phyloP scores from a whole-genome alignment of 2,797 vertebrate genomes.

The Lutjanus campechanus region DNA sequence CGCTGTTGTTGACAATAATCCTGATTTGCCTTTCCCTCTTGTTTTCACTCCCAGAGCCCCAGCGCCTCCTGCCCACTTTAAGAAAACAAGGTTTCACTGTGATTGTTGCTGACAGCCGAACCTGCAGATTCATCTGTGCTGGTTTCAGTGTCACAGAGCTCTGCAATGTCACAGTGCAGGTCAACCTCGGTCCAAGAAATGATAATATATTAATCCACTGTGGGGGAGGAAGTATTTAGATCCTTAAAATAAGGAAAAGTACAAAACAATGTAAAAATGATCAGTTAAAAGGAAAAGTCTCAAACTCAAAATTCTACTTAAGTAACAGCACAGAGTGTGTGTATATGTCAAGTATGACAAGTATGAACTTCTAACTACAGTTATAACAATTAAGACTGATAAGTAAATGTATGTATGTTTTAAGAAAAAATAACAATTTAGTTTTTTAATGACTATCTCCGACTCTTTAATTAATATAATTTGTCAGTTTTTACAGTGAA shows the following conservation, averaged over 20 bases:
- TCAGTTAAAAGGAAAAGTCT: neutral
- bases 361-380: too few relatives aligned
- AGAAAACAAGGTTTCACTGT: conserved; percentile 75
- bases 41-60: conserved; percentile 71
- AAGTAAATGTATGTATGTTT: neutral
- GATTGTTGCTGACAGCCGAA: conserved; percentile 75
- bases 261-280: neutral
- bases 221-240: neutral
- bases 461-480: neutral
- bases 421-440: neutral
- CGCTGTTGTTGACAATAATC: conserved; percentile 80
- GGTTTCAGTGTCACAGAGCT: conserved; percentile 47
- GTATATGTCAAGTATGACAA: neutral
- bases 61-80: conserved; percentile 64
- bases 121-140: conserved; percentile 56
- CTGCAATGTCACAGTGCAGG: neutral
- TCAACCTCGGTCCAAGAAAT: conserved; percentile 6
- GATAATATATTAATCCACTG: neutral
- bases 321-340: neutral
- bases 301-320: neutral
- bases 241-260: neutral
- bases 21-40: conserved; percentile 80
- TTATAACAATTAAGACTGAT: too few relatives aligned
- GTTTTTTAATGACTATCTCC: neutral
- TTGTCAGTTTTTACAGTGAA: neutral